Conservation (phyloP, 2,113 vertebrate species). For the Tyto alba region DNA sequence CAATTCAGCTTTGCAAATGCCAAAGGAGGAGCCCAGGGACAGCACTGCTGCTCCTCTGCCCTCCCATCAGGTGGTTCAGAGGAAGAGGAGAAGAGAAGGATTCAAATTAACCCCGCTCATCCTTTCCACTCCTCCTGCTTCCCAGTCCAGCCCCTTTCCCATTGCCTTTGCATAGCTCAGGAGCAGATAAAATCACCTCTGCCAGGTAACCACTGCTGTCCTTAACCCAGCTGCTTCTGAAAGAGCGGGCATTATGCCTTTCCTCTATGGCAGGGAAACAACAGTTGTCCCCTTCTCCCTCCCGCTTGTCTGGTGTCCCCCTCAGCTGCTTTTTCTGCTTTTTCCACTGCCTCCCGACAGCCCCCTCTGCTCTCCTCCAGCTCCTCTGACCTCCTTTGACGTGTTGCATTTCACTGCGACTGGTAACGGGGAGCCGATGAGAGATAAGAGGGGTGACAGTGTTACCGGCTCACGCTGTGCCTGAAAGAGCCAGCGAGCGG, state of each 20-base stretch:
- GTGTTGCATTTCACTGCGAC: not conserved
- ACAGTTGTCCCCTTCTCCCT: not conserved
- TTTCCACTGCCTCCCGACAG: not conserved
- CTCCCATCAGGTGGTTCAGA: not conserved
- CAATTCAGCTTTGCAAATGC: not conserved
- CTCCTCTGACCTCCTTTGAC: conserved; percentile 1
- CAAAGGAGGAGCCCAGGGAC: not conserved
- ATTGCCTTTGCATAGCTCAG: not conserved
- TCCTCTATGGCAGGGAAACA: not conserved
- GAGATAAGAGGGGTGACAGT: not conserved
- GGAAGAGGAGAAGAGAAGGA: not conserved
- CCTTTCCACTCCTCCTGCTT: not conserved
- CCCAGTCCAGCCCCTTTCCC: not conserved
- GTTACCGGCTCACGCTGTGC: not conserved
- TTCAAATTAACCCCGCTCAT: not conserved
- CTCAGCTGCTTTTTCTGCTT: not conserved
- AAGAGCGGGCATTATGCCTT: not conserved
- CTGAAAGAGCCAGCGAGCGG: not conserved
- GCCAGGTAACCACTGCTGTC: not conserved
- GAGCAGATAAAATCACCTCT: not conserved
- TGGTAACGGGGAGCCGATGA: not conserved
- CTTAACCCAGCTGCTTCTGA: not conserved
- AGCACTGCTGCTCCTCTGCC: not conserved
- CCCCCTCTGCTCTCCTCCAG: not conserved
- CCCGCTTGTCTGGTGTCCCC: not conserved